These are phyloP conservation scores for Aegithalos caudatus DNA, from an alignment of 2,113 vertebrate genomes.

Conservation along the genomic window DNA sequence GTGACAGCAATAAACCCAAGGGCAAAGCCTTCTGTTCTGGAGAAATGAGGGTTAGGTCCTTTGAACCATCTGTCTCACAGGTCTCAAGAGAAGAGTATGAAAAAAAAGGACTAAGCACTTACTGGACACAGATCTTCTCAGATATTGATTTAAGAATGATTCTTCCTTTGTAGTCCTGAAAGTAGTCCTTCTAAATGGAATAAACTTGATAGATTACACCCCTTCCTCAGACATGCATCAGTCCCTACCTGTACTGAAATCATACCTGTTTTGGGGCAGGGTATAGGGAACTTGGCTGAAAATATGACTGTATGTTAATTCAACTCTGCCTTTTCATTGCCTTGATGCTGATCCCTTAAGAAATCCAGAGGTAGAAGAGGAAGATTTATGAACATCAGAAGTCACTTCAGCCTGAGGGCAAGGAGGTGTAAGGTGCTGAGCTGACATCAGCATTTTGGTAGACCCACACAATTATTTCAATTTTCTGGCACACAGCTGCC, in stretches of 20 bases:
- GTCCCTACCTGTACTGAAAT: not conserved
- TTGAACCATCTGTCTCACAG: not conserved
- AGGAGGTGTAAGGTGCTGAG: not conserved
- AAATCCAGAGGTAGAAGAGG: not conserved
- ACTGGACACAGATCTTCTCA: not conserved
- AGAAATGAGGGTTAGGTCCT: not conserved
- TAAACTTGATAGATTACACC: not conserved
- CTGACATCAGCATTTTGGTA: fast-evolving
- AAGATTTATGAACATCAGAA: not conserved
- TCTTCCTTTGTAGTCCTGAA: not conserved
- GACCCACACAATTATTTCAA: not conserved
- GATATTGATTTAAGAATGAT: not conserved
- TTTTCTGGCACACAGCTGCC: not conserved
- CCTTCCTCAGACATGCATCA: not conserved
- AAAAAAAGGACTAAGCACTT: not conserved
- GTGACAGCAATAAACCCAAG: not conserved
- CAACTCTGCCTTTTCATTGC: not conserved
- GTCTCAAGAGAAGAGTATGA: not conserved
- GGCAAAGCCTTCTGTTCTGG: not conserved
- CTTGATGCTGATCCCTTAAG: not conserved
- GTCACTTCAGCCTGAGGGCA: not conserved
- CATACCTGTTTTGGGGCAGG: fast-evolving
- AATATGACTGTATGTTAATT: not conserved
- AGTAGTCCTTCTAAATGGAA: not conserved
- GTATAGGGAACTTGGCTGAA: not conserved